Evolutionary conservation across 2,888 invertebrate genomes (phyloP), one percentile per base, ranked within the genome.

Genomic region (Tetheella fluctuosa): DNA sequence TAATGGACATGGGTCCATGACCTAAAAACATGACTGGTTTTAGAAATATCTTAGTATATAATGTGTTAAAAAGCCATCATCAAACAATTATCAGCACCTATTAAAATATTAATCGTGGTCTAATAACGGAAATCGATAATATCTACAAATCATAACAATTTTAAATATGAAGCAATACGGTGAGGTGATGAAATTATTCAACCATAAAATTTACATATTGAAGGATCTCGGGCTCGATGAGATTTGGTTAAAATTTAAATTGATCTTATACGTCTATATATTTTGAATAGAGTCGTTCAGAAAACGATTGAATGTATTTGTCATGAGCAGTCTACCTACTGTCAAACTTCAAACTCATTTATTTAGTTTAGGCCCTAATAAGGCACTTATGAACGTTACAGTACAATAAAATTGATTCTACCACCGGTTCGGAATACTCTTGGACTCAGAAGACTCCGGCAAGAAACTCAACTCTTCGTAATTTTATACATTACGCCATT

Each of bases 121-220:
- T 28, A 30, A n/a, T 30, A 54, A 28, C 20, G 34, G 37, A 23
- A 37, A 55, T 17, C 13, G 17, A 20, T 34, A 55, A 34, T 55
- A 34, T 34, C 37, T 23, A 23, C 23, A 13, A 54, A 7, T 30
- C 54, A 30, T 20, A 13, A 34, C 20, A 34, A 6, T 34, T 30
- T 30, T 39, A 53, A 60, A 39, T 54, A 25, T 54, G 58, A 42
- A 23, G 57, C 30, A 30, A 54, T 3, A 8, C n/a, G 28, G 23
- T 59, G 57, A 70, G 61, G 59, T 62, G 61, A 68, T 57, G 58
- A 68, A 67, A 62, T 65, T 68, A 64, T 57, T 60, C 57, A 65
- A 62, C 64, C 70, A 73, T 76, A 73, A 65, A 73, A 80, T 79
- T 77, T 76, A 76, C 75, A 81, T 76, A 79, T 79, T 71, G 68